Base-by-base conservation (phyloP, 1,140 invertebrate genomes). In the Melitaea cinxia region DNA sequence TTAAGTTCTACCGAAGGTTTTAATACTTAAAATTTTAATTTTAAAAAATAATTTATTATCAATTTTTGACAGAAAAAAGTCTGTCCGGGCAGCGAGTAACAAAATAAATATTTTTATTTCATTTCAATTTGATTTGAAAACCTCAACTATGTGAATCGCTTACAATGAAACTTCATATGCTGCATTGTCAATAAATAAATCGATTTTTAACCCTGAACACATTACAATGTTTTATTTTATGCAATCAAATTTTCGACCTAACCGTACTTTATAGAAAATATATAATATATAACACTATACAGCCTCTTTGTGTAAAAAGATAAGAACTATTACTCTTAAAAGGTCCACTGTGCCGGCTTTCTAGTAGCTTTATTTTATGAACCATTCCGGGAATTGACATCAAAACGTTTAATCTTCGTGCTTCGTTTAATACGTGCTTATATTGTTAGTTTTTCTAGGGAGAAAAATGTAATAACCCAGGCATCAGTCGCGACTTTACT, bases 331-430 rank as follows among this genome's bases (percentile, higher is more conserved):
- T 19, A 9, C 17, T 39, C 14, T 15, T 7, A 39, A 19, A 19
- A 45, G 17, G 39, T 45, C 6, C 15, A 45, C 9, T 45, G 39
- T 19, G 39, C 12, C 19, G 15, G 39, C 6, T 45, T 19, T 45
- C 39, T 45, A 0, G 12, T 21, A 54, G 52, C 52, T 56, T 56
- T 56, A 24, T 39, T 56, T 39, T 56, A 39, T 56, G 19, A 24
- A 0, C 53, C 53, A 56, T 55, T 55, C 17, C 30, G 24, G 15
- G 39, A 55, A 55, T 55, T 55, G 52, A 54, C 52, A 54, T 54
- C 52, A 24, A 39, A 56, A 39, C 53, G 35, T 21, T 56, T 56
- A 39, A 39, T 56, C 35, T 56, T 33, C 35, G 30, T n/a, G n/a
- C n/a, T n/a, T n/a, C n/a, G n/a, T n/a, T n/a, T n/a, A n/a, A 35